phyloP scores from a whole-genome alignment of 2,888 invertebrate genomes.

The Epinotia nisella region DNA sequence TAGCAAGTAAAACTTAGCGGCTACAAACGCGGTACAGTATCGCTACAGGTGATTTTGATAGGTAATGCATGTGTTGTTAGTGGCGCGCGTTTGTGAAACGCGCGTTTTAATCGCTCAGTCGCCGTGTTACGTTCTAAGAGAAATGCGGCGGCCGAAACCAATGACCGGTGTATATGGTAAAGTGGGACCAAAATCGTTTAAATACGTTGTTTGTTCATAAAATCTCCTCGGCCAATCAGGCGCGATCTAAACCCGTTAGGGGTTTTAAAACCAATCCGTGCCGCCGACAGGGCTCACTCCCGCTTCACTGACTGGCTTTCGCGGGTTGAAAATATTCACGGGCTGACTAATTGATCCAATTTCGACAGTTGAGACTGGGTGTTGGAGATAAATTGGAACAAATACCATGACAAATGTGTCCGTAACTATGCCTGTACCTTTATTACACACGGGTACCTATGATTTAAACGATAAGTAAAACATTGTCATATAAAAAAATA shows the following conservation, averaged over 20 bases:
- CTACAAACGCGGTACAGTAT: too few relatives aligned
- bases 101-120: too few relatives aligned
- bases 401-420: background rate
- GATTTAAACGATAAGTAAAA: background rate
- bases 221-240: background rate
- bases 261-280: constrained; percentile 1
- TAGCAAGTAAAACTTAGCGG: too few relatives aligned
- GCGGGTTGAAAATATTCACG: constrained; percentile 1
- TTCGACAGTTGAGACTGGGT: background rate
- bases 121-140: too few relatives aligned
- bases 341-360: constrained; percentile 5
- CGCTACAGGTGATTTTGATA: too few relatives aligned
- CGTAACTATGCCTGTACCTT: background rate
- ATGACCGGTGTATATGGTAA: too few relatives aligned
- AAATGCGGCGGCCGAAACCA: too few relatives aligned
- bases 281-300: constrained; percentile 3
- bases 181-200: too few relatives aligned
- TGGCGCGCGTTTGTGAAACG: too few relatives aligned
- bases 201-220: background rate
- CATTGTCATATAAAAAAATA: background rate
- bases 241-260: background rate
- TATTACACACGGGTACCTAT: background rate
- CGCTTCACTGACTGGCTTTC: background rate
- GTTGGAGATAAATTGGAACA: background rate
- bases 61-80: too few relatives aligned